Percentiles rank a stretch among this genome's conserved stretches.
Conservation (phyloP, 1,140 invertebrate species). For the Anadara kagoshimensis region DNA sequence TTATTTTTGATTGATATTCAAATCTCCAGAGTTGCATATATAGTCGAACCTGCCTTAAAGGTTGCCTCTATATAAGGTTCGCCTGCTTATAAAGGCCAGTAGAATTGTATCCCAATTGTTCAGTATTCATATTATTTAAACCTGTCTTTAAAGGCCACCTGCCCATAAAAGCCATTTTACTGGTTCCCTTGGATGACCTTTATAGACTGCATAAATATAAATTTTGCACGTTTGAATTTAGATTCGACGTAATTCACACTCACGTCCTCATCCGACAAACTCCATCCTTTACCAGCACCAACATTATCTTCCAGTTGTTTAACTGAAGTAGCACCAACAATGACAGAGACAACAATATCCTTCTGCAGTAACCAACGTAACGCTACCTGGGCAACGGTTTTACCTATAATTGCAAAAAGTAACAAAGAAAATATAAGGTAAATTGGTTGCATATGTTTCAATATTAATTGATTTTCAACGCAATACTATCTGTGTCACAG, state of each 20-base stretch:
- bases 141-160: too few species aligned
- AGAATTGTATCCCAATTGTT: too few species aligned
- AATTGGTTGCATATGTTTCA: neutral
- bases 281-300: slow-evolving; percentile 60
- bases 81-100: too few species aligned
- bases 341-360: slow-evolving; percentile 63
- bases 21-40: neutral
- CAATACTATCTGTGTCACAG: neutral
- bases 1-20: neutral
- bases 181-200: too few species aligned
- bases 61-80: neutral
- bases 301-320: slow-evolving; percentile 69
- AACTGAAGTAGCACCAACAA: slow-evolving; percentile 64
- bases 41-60: neutral
- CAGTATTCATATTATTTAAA: too few species aligned
- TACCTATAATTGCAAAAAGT: slow-evolving; percentile 39
- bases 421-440: neutral
- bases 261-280: slow-evolving; percentile 58
- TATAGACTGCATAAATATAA: too few species aligned
- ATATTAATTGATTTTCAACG: neutral
- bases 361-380: slow-evolving; percentile 68
- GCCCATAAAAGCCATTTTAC: neutral
- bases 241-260: neutral
- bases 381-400: slow-evolving; percentile 60
- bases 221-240: neutral